phyloP scores from a whole-genome alignment of 1,140 invertebrate genomes.

The Sarcophaga peregrina region DNA sequence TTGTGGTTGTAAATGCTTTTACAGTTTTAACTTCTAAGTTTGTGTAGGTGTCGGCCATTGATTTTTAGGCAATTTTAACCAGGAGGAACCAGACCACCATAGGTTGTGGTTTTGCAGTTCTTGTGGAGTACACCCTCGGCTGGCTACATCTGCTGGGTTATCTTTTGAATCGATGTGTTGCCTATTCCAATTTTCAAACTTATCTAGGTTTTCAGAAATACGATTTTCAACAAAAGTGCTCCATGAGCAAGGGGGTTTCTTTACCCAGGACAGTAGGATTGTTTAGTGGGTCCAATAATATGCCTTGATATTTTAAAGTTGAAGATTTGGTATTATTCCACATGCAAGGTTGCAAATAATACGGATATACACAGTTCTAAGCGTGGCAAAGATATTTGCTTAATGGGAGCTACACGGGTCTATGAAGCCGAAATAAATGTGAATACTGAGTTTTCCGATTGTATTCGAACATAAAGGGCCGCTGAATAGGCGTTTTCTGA shows the following conservation, averaged over 20 bases:
- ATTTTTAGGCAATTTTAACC: slow-evolving; percentile 2
- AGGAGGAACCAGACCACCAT: background rate
- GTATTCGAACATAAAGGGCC: background rate
- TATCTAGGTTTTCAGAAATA: background rate
- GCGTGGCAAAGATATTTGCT: background rate
- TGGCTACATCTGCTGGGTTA: slow-evolving; percentile 11
- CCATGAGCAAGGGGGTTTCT: background rate
- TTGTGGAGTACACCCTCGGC: background rate
- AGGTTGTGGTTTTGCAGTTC: background rate
- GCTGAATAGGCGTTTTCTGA: background rate
- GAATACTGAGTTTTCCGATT: no score
- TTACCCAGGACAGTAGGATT: slow-evolving; percentile 1
- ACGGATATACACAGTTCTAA: no score
- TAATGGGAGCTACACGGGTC: background rate
- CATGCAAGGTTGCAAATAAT: no score
- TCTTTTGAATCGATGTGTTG: slow-evolving; percentile 8
- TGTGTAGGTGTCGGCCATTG: background rate
- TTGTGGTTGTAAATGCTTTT: no score
- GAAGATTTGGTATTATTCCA: background rate
- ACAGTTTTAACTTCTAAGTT: no score
- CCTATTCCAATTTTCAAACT: background rate
- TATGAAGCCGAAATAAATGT: no score
- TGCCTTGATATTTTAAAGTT: slow-evolving; percentile 2
- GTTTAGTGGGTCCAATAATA: background rate
- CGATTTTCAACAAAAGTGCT: slow-evolving; percentile 9